A percentile compares a stretch with the other conserved stretches of the same genome.
Evolutionary conservation across 2,888 invertebrate species (phyloP).

Genomic region (Hoplodrina blanda): DNA sequence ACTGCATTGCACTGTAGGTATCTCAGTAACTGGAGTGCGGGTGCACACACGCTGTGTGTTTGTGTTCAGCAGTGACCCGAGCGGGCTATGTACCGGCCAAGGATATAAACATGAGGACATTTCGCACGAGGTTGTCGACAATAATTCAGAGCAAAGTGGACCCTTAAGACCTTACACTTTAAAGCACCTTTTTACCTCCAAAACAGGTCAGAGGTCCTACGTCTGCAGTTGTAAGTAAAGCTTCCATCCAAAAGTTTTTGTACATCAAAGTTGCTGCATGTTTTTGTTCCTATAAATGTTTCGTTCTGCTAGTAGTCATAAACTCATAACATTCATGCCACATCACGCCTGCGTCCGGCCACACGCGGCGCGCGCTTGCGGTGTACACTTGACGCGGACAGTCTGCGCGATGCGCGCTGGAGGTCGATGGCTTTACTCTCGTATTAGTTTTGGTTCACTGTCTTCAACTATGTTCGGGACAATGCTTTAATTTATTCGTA

Average conservation of each 20-base stretch:
- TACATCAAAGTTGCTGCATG: no score
- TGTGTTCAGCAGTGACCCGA: background rate
- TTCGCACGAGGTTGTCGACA: conserved; percentile 4
- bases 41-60: conserved; percentile 1
- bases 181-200: background rate
- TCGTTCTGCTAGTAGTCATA: background rate
- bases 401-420: background rate
- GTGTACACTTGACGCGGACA: conserved; percentile 8
- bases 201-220: background rate
- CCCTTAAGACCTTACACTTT: background rate
- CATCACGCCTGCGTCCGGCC: background rate
- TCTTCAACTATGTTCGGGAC: background rate
- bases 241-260: background rate
- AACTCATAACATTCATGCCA: background rate
- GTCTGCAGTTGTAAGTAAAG: background rate
- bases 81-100: no score
- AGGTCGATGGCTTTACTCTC: background rate
- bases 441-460: conserved; percentile 2
- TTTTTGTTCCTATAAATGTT: background rate
- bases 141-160: background rate
- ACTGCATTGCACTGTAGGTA: background rate
- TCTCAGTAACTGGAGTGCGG: background rate
- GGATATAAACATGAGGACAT: background rate
- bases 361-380: conserved; percentile 1
- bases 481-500: background rate